Percentiles rank a stretch among this genome's conserved stretches.
Evolutionary conservation across 2,113 vertebrate genomes (phyloP).

Genomic region (Catharus fuscescens): DNA sequence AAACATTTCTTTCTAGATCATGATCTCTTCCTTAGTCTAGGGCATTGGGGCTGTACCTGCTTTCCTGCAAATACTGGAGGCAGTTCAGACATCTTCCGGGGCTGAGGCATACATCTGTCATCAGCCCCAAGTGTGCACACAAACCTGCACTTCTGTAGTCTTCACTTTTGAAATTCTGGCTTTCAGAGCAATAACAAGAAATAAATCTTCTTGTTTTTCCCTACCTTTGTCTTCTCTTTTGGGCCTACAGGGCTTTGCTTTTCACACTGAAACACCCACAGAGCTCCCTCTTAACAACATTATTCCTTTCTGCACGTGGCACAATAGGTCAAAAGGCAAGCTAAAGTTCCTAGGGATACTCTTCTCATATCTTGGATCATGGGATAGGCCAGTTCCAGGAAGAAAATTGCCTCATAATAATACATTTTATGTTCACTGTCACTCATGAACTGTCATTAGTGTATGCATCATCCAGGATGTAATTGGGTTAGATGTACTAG

Average conservation of each 20-base stretch:
- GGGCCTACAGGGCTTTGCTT: conserved; percentile 4
- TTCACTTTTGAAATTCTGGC: neutral
- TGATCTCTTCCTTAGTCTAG: conserved; percentile 28
- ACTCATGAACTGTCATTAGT: conserved; percentile 43
- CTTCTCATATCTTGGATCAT: neutral
- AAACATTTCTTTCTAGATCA: conserved; percentile 48
- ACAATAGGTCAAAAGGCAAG: conserved; percentile 18
- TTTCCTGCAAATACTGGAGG: conserved; percentile 10
- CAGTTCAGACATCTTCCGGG: neutral
- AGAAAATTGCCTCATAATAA: neutral
- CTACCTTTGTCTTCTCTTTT: conserved; percentile 4
- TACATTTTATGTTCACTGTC: conserved; percentile 39
- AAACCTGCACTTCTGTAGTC: neutral
- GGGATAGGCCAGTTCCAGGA: conserved; percentile 12
- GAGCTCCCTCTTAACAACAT: neutral
- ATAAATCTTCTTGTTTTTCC: neutral
- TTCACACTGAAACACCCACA: neutral
- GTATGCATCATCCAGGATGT: conserved; percentile 33
- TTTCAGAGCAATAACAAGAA: conserved; percentile 10
- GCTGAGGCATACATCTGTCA: neutral
- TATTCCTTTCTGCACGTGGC: neutral
- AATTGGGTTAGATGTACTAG: conserved; percentile 53
- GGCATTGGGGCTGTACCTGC: neutral
- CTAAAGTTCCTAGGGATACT: neutral
- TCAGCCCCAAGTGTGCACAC: neutral